These are phyloP conservation scores for Phoeniculus purpureus DNA, from an alignment of 2,797 vertebrate genomes.

Conservation along the genomic window DNA sequence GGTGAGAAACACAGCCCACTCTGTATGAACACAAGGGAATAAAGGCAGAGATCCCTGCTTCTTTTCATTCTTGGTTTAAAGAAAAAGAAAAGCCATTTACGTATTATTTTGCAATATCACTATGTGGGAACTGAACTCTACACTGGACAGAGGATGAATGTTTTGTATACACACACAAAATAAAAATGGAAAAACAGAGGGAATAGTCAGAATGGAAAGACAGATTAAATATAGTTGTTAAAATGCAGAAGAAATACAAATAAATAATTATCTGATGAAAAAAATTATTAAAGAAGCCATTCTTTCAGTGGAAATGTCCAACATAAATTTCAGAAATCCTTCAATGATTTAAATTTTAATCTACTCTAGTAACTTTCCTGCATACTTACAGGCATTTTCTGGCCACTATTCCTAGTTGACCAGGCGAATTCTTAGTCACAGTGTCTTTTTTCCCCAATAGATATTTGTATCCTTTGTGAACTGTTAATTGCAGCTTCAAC, in stretches of 20 bases:
- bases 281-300: not conserved
- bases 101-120: not conserved
- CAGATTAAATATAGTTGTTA: not conserved
- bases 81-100: not conserved
- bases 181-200: not conserved
- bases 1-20: not conserved
- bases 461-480: not conserved
- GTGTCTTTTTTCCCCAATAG: not conserved
- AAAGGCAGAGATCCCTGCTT: not conserved
- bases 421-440: not conserved
- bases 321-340: not conserved
- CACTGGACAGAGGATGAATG: not conserved
- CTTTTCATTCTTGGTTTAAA: not conserved
- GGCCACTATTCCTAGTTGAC: too few species aligned
- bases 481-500: not conserved
- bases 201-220: not conserved
- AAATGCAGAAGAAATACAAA: not conserved
- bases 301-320: not conserved
- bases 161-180: not conserved
- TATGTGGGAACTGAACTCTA: not conserved
- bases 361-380: not conserved
- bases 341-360: not conserved
- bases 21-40: not conserved
- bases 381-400: not conserved
- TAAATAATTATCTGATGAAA: not conserved